Base-by-base conservation (phyloP, 1,140 invertebrate species). In the Schlechtendalia chinensis region DNA sequence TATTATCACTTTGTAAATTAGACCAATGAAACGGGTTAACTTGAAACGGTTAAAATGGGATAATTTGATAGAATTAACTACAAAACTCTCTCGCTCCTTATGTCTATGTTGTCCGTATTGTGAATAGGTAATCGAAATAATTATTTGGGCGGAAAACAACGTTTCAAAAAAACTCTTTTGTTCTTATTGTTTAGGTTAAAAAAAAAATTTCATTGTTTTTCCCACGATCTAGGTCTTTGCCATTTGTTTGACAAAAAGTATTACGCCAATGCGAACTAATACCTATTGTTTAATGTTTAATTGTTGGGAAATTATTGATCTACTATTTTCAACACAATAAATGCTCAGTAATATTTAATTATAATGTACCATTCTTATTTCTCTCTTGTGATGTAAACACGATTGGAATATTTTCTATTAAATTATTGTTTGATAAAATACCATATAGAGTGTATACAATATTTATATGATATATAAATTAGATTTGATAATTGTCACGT, bases 1-100 rank as follows among this genome's bases (percentile, higher is more conserved):
- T 67, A 16, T 67, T 67, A 67, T 56, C n/a, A 67, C 19, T 67
- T 67, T 22, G 5, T 67, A 45, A 16, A 67, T 24, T 22, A 67
- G 10, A 22, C 12, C 22, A 67, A 32, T 32, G 12, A 32, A 32
- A 19, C 3, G 10, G 19, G 17, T 63, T n/a, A 47, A 47, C 22
- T 67, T 67, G 12, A 47, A 65, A 14, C 19, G n/a, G 59, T 61
- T 32, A 1, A 11, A 45, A 47, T 67, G n/a, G 12, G 5, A 5
- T 45, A 47, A 45, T 67, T 45, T 24, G 16, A 67, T 67, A 22
- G 12, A 67, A 67, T 47, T 45, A 22, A 67, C n/a, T n/a, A n/a
- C 16, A n/a, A 2, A 45, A 67, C 32, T 67, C 39, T 75, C 32
- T 39, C 32, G 32, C 8, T 39, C 8, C 8, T 4, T 58, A 39